phyloP scores from a whole-genome alignment of 2,797 vertebrate species.

The Peromyscus attwateri region DNA sequence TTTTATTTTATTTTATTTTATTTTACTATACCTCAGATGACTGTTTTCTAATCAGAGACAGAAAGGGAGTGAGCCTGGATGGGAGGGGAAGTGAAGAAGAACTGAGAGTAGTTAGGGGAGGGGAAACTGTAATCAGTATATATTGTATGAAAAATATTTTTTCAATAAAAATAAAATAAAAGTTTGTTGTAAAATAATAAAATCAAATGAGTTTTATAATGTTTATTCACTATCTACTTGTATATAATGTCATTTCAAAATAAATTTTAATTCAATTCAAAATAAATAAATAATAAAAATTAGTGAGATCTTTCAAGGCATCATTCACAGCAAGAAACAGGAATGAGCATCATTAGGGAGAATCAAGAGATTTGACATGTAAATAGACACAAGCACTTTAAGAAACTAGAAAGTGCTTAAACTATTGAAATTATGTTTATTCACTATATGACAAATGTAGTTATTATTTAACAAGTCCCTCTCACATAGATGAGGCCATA shows the following conservation, averaged over 20 bases:
- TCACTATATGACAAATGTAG: not conserved
- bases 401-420: not conserved
- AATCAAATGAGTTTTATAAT: not conserved
- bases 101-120: not conserved
- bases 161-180: not conserved
- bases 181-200: not conserved
- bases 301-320: not conserved
- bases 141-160: not conserved
- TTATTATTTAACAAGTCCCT: not conserved
- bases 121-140: not conserved
- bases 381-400: not conserved
- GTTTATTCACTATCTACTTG: not conserved
- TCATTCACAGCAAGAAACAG: not conserved
- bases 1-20: not conserved
- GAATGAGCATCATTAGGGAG: not conserved
- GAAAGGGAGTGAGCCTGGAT: not conserved
- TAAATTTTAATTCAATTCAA: not conserved
- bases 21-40: not conserved
- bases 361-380: not conserved
- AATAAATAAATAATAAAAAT: not conserved
- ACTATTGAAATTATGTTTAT: not conserved
- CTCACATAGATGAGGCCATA: not conserved
- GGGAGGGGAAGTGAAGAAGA: not conserved
- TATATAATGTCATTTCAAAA: not conserved
- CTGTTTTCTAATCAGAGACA: not conserved